Evolutionary conservation across 2,797 vertebrate genomes (phyloP).

Genomic region (Neolamprologus multifasciatus): DNA sequence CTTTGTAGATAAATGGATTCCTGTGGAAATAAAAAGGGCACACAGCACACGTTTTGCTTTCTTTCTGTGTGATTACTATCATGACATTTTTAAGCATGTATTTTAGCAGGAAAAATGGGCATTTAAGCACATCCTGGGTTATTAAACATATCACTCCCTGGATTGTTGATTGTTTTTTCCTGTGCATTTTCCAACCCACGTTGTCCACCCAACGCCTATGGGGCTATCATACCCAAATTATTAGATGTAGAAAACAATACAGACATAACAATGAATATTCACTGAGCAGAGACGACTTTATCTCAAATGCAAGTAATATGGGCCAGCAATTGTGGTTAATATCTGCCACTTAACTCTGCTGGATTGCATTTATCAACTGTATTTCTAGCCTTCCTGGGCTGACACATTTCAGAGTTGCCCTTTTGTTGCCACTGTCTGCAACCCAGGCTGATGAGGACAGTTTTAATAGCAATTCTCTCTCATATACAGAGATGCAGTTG

Average conservation of each 20-base stretch:
- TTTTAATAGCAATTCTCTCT: neutral
- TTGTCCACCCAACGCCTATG: neutral
- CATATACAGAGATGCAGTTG: neutral
- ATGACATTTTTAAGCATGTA: conserved; percentile 19
- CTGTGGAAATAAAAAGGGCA: conserved; percentile 36
- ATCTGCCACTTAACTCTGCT: neutral
- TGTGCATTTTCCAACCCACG: neutral
- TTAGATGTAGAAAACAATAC: neutral
- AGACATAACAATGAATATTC: neutral
- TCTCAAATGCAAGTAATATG: neutral
- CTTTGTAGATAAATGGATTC: conserved; percentile 42
- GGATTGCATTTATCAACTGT: neutral
- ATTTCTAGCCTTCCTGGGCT: neutral
- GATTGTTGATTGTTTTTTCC: neutral
- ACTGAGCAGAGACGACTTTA: neutral
- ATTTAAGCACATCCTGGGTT: neutral
- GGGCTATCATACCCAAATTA: neutral
- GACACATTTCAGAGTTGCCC: neutral
- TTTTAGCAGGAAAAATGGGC: neutral
- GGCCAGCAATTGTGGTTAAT: neutral
- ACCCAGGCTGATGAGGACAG: neutral
- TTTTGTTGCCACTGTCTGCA: neutral
- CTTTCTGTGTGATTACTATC: conserved; percentile 18
- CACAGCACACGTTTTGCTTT: neutral
- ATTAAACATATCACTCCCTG: neutral